Evolutionary conservation across 2,797 vertebrate species (phyloP).

Genomic region (Eupleurogrammus muticus): DNA sequence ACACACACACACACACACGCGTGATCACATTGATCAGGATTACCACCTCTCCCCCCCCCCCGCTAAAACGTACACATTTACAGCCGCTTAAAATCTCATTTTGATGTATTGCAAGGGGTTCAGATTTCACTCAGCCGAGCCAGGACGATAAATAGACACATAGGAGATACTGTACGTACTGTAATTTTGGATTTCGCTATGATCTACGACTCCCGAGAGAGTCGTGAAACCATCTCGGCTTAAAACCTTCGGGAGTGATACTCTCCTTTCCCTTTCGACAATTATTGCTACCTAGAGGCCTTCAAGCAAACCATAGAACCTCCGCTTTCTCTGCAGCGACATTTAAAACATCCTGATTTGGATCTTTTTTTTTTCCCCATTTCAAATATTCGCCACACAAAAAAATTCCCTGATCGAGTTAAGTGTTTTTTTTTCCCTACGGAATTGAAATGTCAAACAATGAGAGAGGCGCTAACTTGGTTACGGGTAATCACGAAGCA

Average conservation of each 20-base stretch:
- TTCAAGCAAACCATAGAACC: neutral
- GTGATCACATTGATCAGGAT: slow-evolving; percentile 21
- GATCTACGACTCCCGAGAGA: neutral
- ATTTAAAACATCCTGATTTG: neutral
- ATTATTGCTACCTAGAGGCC: neutral
- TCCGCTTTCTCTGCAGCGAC: neutral
- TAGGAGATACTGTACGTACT: neutral
- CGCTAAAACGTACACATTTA: slow-evolving; percentile 9
- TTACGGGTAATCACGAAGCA: neutral
- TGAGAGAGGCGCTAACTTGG: too few species aligned
- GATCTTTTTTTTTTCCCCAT: neutral
- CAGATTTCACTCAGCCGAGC: neutral
- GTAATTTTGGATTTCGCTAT: neutral
- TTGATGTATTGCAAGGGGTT: neutral
- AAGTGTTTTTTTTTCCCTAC: neutral
- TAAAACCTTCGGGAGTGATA: neutral
- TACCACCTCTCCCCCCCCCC: neutral
- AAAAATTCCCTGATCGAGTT: neutral
- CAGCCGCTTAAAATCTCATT: neutral
- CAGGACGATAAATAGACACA: neutral
- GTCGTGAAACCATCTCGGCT: neutral
- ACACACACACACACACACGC: too few species aligned
- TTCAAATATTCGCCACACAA: too few species aligned
- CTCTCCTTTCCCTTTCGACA: neutral
- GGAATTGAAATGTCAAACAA: too few species aligned